A percentile compares a stretch with the other conserved stretches of the same genome.
These are phyloP conservation scores for Agrochola macilenta DNA, from an alignment of 2,888 invertebrate genomes.

Conservation along the genomic window DNA sequence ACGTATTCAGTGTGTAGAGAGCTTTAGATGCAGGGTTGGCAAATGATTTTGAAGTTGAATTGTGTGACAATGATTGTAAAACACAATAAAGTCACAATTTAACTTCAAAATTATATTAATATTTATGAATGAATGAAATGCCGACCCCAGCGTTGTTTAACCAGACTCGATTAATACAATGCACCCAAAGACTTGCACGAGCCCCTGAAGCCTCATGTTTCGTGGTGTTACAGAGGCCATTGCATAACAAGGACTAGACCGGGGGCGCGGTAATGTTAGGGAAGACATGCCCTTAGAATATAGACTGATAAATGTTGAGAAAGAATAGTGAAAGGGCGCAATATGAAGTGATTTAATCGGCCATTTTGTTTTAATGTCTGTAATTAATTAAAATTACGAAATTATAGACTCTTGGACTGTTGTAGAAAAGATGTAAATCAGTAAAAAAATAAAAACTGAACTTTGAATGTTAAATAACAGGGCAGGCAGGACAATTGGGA, in stretches of 20 bases:
- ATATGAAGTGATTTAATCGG: not conserved
- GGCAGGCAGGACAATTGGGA: not conserved
- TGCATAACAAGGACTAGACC: too few species aligned
- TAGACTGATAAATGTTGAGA: not conserved
- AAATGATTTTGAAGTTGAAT: not conserved
- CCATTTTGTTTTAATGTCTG: not conserved
- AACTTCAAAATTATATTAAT: too few species aligned
- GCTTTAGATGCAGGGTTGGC: conserved; percentile 28
- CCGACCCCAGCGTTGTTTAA: too few species aligned
- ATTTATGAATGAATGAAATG: not conserved
- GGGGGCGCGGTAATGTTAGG: too few species aligned
- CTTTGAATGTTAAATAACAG: not conserved
- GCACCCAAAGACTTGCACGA: too few species aligned
- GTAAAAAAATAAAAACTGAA: not conserved
- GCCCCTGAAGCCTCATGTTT: too few species aligned
- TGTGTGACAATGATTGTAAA: too few species aligned
- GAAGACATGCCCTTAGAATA: too few species aligned
- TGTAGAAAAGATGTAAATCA: not conserved
- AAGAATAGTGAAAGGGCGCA: not conserved
- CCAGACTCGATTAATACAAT: too few species aligned
- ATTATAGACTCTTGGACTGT: not conserved
- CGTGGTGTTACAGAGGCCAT: too few species aligned
- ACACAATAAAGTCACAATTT: too few species aligned
- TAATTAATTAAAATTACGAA: not conserved
- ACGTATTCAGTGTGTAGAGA: conserved; percentile 60